These are phyloP conservation scores for Nilaparvata lugens DNA, from an alignment of 1,140 invertebrate species.

Conservation along the genomic window DNA sequence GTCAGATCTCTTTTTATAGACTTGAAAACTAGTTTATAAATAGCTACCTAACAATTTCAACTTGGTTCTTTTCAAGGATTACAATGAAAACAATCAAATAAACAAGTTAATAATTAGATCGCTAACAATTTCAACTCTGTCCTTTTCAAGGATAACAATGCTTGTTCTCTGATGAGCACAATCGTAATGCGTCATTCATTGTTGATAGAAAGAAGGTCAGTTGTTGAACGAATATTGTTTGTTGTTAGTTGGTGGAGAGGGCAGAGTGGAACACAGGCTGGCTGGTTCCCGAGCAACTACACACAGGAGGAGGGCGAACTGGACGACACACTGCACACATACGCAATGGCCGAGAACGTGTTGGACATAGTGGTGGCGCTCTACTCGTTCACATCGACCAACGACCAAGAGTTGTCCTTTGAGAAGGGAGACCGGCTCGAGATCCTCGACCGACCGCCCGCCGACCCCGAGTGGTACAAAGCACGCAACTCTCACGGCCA, in stretches of 20 bases:
- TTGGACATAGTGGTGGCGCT: constrained; percentile 90
- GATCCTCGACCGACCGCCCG: constrained; percentile 86
- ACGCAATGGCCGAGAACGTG: constrained; percentile 86
- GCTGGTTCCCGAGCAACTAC: constrained; percentile 98
- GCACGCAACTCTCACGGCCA: constrained; percentile 86
- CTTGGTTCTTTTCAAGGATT: too few relatives aligned
- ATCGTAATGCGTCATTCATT: background rate
- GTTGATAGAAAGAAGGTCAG: too few relatives aligned
- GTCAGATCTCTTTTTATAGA: too few relatives aligned
- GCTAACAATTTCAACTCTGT: too few relatives aligned
- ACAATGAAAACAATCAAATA: too few relatives aligned
- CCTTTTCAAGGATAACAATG: too few relatives aligned
- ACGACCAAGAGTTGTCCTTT: constrained; percentile 94
- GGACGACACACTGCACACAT: constrained; percentile 78
- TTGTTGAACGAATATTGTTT: background rate
- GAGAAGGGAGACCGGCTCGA: constrained; percentile 92
- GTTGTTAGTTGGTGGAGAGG: constrained; percentile 88
- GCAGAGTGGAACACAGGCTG: constrained; percentile 66
- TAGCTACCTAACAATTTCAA: too few relatives aligned
- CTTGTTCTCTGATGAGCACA: background rate
- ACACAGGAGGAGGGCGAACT: constrained; percentile 78
- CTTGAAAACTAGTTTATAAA: too few relatives aligned
- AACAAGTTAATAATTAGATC: too few relatives aligned
- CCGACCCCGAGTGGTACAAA: constrained; percentile 96
- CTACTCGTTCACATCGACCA: constrained; percentile 90